phyloP scores from a whole-genome alignment of 2,113 vertebrate genomes.

The Damaliscus lunatus region DNA sequence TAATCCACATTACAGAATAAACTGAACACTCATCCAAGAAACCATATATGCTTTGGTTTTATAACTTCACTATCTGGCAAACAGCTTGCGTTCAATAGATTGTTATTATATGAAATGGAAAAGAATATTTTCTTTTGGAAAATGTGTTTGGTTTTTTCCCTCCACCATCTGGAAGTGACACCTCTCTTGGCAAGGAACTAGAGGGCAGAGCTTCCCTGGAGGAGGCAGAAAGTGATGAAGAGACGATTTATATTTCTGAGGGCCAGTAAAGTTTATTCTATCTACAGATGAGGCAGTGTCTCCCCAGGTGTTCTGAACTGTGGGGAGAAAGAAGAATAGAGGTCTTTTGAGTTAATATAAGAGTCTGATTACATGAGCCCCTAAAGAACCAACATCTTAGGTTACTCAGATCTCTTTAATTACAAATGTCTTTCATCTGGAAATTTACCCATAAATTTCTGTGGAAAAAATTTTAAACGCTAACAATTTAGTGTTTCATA shows the following conservation, averaged over 20 bases:
- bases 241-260: neutral
- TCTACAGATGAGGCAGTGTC: neutral
- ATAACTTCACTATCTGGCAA: neutral
- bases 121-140: neutral
- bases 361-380: neutral
- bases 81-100: neutral
- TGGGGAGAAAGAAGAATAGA: neutral
- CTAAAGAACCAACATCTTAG: neutral
- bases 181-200: conserved; percentile 32
- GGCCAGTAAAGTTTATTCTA: neutral
- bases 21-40: neutral
- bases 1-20: neutral
- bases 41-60: neutral
- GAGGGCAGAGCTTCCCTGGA: neutral
- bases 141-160: neutral
- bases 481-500: neutral
- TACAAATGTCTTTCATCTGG: neutral
- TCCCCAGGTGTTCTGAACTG: neutral
- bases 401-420: neutral
- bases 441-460: neutral
- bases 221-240: neutral
- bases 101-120: neutral
- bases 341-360: neutral
- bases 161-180: neutral
- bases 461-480: neutral